Evolutionary conservation across 2,113 vertebrate genomes (phyloP).

Genomic region (Asarcornis scutulata): DNA sequence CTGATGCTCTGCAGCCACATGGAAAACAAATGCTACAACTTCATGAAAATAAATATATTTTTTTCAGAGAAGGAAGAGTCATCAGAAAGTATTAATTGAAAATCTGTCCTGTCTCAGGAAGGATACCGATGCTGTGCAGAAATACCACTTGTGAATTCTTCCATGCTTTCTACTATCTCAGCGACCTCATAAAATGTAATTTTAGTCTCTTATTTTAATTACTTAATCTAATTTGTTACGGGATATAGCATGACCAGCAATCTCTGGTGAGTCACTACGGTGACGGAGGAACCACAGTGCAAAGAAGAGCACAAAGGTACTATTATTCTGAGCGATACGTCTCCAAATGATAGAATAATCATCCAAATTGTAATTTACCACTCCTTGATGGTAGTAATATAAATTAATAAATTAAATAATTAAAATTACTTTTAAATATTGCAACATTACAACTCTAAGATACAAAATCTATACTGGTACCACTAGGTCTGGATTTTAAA

Average conservation of each 20-base stretch:
- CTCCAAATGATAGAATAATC: neutral
- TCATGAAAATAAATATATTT: neutral
- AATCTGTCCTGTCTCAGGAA: neutral
- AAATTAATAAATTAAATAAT: too few species aligned
- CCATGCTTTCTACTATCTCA: neutral
- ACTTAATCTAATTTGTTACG: neutral
- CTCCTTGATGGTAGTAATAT: neutral
- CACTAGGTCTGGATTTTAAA: neutral
- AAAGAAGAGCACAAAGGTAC: neutral
- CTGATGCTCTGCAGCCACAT: neutral
- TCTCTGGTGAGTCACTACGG: neutral
- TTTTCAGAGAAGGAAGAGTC: neutral
- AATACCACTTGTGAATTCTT: neutral
- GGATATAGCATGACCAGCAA: fast-evolving
- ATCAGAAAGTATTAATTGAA: neutral
- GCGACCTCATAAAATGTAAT: neutral
- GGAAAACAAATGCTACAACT: neutral
- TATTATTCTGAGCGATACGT: neutral
- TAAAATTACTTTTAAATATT: neutral
- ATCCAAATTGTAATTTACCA: neutral
- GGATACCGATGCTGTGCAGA: neutral
- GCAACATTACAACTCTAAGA: neutral
- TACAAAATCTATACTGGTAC: neutral
- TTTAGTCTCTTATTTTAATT: neutral
- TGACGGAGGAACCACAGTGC: neutral